A percentile compares a stretch with the other conserved stretches of the same genome.
These are phyloP conservation scores for Gasteruption jaculator DNA, from an alignment of 2,888 invertebrate genomes.

Conservation along the genomic window DNA sequence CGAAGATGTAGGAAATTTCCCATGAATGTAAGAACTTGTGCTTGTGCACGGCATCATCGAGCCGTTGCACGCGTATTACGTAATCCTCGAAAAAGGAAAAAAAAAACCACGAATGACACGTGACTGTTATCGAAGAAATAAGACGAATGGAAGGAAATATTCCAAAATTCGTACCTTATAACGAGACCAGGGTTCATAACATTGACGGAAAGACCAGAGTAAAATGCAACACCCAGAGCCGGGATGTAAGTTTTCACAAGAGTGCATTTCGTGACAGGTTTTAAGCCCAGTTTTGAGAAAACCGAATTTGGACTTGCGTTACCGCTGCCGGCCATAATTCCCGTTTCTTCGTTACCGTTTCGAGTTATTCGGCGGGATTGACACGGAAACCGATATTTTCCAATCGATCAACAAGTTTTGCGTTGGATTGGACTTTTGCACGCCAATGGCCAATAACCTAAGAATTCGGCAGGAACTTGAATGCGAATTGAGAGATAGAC, in stretches of 20 bases:
- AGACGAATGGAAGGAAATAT: neutral
- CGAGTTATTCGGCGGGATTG: too few relatives aligned
- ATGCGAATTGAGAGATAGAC: too few relatives aligned
- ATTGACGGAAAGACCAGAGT: conserved; percentile 74
- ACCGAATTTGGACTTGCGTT: conserved; percentile 28
- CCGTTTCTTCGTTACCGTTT: too few relatives aligned
- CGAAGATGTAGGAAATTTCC: too few relatives aligned
- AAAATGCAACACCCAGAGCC: conserved; percentile 69
- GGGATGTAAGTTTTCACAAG: conserved; percentile 73
- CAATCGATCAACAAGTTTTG: too few relatives aligned
- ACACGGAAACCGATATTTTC: too few relatives aligned
- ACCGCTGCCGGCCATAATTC: conserved; percentile 33
- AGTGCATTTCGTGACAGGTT: conserved; percentile 69
- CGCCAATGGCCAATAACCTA: too few relatives aligned
- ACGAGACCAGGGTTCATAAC: conserved; percentile 80
- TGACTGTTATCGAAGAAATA: neutral
- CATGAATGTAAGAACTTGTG: too few relatives aligned
- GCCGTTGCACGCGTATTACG: conserved; percentile 12
- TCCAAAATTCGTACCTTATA: conserved; percentile 57
- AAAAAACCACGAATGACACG: conserved; percentile 3
- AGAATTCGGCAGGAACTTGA: too few relatives aligned
- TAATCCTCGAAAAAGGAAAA: conserved; percentile 11
- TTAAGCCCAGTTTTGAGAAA: conserved; percentile 49
- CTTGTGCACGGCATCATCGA: too few relatives aligned
- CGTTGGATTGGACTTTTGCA: too few relatives aligned